Percentiles rank a stretch among this genome's conserved stretches.
Conservation (phyloP, 2,888 invertebrate genomes). For the Acanthosepion pharaonis region DNA sequence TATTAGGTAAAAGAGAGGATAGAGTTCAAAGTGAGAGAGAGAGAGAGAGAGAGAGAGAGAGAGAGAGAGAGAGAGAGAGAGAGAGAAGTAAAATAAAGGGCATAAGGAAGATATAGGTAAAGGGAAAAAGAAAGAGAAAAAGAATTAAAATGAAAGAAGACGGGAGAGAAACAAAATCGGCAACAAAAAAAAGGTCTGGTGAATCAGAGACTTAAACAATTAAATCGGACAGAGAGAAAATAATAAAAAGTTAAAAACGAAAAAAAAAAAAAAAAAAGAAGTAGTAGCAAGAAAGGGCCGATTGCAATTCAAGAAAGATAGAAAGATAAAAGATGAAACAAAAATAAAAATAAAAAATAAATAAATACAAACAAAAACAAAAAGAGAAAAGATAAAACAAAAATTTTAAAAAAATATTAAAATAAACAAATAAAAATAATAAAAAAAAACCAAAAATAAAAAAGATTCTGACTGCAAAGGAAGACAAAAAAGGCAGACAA, state of each 20-base stretch:
- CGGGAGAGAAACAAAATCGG: not conserved
- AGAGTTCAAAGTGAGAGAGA: no score
- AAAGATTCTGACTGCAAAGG: not conserved
- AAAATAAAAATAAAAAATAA: not conserved
- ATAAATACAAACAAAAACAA: not conserved
- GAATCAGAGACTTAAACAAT: not conserved
- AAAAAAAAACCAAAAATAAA: not conserved
- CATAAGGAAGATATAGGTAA: no score
- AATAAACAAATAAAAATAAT: not conserved
- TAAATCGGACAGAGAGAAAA: not conserved
- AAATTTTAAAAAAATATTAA: not conserved
- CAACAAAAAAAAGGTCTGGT: not conserved
- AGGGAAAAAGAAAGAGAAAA: not conserved
- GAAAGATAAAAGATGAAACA: no score
- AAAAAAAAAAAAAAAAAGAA: not conserved
- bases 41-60: no score
- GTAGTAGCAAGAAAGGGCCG: rapidly evolving
- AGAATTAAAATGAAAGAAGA: not conserved
- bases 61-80: no score
- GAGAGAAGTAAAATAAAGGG: no score
- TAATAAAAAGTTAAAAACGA: not conserved
- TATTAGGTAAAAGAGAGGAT: no score
- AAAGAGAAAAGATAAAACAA: not conserved
- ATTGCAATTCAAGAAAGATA: no score
- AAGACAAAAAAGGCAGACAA: not conserved